A percentile compares a stretch with the other conserved stretches of the same genome.
Evolutionary conservation across 2,113 vertebrate genomes (phyloP).

Genomic region (Nyctereutes procyonoides): DNA sequence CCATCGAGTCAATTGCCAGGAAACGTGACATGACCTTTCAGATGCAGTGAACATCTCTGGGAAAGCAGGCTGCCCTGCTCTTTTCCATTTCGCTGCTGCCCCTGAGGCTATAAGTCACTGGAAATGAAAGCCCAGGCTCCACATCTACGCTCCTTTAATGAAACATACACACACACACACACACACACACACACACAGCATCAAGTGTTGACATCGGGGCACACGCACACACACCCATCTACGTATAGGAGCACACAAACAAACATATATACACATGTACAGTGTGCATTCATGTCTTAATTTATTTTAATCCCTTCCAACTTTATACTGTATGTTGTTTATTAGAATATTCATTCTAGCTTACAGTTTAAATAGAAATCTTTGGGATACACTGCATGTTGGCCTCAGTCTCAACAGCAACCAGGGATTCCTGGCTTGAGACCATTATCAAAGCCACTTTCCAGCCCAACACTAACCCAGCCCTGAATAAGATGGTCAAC

Average conservation of each 20-base stretch:
- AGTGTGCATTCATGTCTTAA: conserved; percentile 60
- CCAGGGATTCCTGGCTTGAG: not conserved
- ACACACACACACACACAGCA: conserved; percentile 81
- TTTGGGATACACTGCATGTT: conserved; percentile 19
- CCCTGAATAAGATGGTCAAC: not conserved
- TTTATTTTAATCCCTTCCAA: conserved; percentile 82
- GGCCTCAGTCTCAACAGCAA: not conserved
- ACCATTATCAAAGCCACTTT: not conserved
- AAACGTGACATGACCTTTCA: conserved; percentile 99
- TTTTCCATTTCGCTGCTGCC: conserved; percentile 94
- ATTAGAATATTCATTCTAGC: not conserved
- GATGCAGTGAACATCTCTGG: conserved; percentile 94
- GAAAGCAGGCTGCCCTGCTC: conserved; percentile 92
- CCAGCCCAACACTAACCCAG: not conserved
- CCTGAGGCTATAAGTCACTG: conserved; percentile 92
- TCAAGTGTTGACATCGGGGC: conserved; percentile 89
- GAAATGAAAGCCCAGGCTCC: conserved; percentile 94
- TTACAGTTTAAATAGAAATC: conserved; percentile 52
- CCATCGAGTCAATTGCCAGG: conserved; percentile 98
- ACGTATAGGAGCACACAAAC: not conserved
- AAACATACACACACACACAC: conserved; percentile 82
- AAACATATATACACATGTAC: not conserved
- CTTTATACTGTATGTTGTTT: conserved; percentile 33
- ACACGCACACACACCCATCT: no score
- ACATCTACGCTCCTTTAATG: conserved; percentile 92